Percentiles rank a stretch among this genome's conserved stretches.
These are phyloP conservation scores for Homalodisca vitripennis DNA, from an alignment of 1,140 invertebrate species.

Conservation along the genomic window DNA sequence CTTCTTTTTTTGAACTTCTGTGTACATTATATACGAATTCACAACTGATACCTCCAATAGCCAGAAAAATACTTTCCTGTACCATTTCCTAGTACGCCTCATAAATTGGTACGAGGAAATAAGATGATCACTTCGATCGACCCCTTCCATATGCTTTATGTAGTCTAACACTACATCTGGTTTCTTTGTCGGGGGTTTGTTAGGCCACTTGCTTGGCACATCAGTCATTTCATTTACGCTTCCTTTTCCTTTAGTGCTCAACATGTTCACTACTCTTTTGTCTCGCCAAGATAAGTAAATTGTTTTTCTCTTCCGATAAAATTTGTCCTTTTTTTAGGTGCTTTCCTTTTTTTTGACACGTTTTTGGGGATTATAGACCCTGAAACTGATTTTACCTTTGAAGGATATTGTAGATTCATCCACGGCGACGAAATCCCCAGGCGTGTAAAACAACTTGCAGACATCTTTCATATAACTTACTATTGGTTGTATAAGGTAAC, in stretches of 20 bases:
- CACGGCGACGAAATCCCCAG: too few species aligned
- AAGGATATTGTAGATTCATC: too few species aligned
- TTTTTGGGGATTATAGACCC: too few species aligned
- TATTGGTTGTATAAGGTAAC: too few species aligned
- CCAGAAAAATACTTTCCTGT: conserved; percentile 39
- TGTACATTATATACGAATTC: background rate
- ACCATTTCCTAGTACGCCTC: conserved; percentile 43
- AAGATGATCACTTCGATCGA: conserved; percentile 43
- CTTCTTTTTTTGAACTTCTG: background rate
- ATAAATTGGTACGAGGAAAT: conserved; percentile 43
- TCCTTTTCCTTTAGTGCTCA: background rate
- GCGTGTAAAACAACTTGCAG: too few species aligned
- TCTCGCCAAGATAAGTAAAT: background rate
- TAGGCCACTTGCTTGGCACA: background rate
- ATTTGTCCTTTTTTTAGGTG: background rate
- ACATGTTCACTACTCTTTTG: background rate
- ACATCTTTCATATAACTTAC: too few species aligned
- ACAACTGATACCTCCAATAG: conserved; percentile 30
- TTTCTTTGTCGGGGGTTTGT: background rate
- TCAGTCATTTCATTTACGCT: background rate
- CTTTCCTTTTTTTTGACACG: background rate
- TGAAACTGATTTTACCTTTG: too few species aligned
- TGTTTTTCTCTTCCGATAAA: background rate
- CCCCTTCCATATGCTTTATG: conserved; percentile 41
- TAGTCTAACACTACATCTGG: background rate